Conservation (phyloP, 2,888 invertebrate species). For the Meloe dianella region DNA sequence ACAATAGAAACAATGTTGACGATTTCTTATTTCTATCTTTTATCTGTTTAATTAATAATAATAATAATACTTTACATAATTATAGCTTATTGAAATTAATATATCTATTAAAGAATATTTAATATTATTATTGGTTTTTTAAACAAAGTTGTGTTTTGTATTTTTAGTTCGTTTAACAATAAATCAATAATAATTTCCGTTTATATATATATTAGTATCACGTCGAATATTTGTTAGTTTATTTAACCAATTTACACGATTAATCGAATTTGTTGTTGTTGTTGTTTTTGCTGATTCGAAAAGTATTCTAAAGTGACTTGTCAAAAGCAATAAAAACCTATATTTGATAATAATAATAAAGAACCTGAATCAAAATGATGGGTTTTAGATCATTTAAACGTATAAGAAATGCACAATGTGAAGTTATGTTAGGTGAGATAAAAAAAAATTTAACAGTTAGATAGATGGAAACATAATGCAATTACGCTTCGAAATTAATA, state of each 20-base stretch:
- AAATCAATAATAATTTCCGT: neutral
- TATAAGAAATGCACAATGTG: conserved; percentile 70
- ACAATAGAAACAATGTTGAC: neutral
- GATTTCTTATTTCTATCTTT: neutral
- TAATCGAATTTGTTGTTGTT: neutral
- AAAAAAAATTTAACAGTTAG: neutral
- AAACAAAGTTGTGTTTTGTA: neutral
- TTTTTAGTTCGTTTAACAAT: neutral
- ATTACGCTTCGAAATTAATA: neutral
- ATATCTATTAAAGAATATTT: neutral
- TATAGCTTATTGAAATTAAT: neutral
- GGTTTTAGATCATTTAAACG: conserved; percentile 69
- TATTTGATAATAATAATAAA: neutral
- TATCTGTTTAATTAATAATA: neutral
- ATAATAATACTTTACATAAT: neutral
- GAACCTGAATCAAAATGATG: conserved; percentile 61
- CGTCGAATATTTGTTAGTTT: neutral
- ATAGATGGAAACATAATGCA: too few species aligned
- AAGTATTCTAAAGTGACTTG: neutral
- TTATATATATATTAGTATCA: neutral
- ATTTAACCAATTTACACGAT: neutral
- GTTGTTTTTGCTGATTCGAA: neutral
- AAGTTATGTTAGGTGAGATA: conserved; percentile 70
- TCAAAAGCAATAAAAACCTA: neutral
- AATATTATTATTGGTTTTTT: too few species aligned